Conservation (phyloP, 2,888 invertebrate genomes). For the Pterostichus niger region DNA sequence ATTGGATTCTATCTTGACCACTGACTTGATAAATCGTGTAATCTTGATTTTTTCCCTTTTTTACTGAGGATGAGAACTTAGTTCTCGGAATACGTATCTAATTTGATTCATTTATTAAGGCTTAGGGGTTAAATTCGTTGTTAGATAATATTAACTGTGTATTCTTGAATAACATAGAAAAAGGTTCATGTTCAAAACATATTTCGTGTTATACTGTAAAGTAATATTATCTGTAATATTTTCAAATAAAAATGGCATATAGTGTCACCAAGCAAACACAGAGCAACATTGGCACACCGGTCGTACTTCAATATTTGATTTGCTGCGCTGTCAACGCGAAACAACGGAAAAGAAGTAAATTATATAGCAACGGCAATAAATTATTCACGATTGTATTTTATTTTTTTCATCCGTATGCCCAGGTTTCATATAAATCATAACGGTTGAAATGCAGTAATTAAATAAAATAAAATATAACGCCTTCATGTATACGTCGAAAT, state of each 20-base stretch:
- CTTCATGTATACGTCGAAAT: neutral
- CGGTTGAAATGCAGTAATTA: neutral
- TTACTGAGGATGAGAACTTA: too few relatives aligned
- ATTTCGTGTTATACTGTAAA: neutral
- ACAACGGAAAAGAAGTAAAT: conserved; percentile 25
- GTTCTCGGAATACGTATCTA: too few relatives aligned
- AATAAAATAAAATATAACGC: conserved; percentile 6
- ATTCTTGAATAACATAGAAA: too few relatives aligned
- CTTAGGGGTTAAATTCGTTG: too few relatives aligned
- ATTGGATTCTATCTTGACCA: too few relatives aligned
- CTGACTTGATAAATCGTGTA: too few relatives aligned
- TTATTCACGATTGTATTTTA: neutral
- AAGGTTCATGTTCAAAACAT: too few relatives aligned
- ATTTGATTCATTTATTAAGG: too few relatives aligned
- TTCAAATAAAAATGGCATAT: neutral
- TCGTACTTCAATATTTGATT: conserved; percentile 38
- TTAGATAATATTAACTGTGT: too few relatives aligned
- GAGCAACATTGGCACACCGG: neutral
- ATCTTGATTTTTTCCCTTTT: too few relatives aligned
- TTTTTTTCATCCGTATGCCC: neutral
- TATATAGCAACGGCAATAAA: conserved; percentile 18
- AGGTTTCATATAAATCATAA: neutral
- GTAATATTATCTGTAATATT: neutral
- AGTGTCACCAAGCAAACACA: neutral
- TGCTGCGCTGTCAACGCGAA: conserved; percentile 9